Conservation (phyloP, 2,888 invertebrate genomes). For the Catocala sponsa region DNA sequence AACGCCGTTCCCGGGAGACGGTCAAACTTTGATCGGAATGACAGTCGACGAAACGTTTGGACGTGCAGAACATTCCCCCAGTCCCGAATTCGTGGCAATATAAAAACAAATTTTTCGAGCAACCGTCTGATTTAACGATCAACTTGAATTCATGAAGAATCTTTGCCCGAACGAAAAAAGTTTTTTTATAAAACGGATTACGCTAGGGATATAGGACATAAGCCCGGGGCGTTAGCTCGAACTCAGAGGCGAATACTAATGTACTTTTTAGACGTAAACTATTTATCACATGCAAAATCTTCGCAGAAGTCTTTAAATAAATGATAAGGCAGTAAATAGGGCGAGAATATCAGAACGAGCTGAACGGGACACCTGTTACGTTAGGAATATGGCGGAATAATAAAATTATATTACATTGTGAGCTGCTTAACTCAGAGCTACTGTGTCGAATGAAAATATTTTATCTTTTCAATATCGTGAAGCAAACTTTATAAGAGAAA, state of each 20-base stretch:
- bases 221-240: constrained; percentile 33
- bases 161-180: constrained; percentile 14
- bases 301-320: constrained; percentile 3
- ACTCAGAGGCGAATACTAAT: constrained; percentile 29
- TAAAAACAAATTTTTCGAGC: constrained; percentile 43
- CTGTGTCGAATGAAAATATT: not conserved
- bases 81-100: constrained; percentile 21
- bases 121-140: constrained; percentile 40
- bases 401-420: constrained; percentile 1
- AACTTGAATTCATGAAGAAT: constrained; percentile 31
- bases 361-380: constrained; percentile 18
- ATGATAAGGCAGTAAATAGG: constrained; percentile 3
- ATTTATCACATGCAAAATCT: constrained; percentile 20
- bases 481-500: not conserved
- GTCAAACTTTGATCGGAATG: constrained; percentile 32
- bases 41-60: constrained; percentile 34
- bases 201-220: constrained; percentile 22
- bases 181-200: constrained; percentile 40
- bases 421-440: too few species aligned
- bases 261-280: constrained; percentile 18
- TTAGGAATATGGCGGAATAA: constrained; percentile 9
- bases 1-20: constrained; percentile 27
- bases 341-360: constrained; percentile 3
- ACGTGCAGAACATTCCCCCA: constrained; percentile 31
- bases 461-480: constrained; percentile 1